Base-by-base conservation (phyloP, 1,140 invertebrate genomes). In the Drosophila ohnishii region DNA sequence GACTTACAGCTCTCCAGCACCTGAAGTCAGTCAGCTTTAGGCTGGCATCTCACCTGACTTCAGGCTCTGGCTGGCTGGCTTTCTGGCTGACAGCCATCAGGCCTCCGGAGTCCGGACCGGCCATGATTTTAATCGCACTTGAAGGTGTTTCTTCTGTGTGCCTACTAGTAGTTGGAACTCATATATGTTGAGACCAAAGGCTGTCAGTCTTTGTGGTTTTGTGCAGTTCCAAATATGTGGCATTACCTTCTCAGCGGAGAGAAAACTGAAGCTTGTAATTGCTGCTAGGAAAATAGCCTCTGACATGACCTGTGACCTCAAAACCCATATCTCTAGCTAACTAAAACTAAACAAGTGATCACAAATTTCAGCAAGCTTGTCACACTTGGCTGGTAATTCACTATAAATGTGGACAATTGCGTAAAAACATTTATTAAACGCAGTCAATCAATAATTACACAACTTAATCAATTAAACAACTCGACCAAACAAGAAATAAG, bases 1-100 rank as follows among this genome's bases (percentile, higher is more conserved):
- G 51, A 69, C 83, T 84, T 84, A 84, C 80, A 84, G 83, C 77
- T 66, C 47, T 32, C 45, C 35, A 10, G 51, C 64, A 67, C 35
- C 56, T 64, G 61, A 57, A 63, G 34, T 25, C 8, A 28, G 25
- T 5, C 25, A 28, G 39, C 61, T 32, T 42, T 30, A 13, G 37
- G 51, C 45, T 66, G 65, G 61, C 65, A 53, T 53, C 50, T 51
- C 30, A 19, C 50, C 50, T 35, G 50, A 34, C 50, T 51, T 51
- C 50, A 34, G 50, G 30, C 50, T 53, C 61, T 40, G 30, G 10
- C 60, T 32, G n/a, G 8, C 40, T 44, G 19, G 39, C 60, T 30
- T 35, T 35, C 35, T 66, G 65, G 37, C 65, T 53, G 65, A 66
- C 65, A 69, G 65, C 65, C 65, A 55, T 66, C 65, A 69, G 50